Evolutionary conservation across 2,113 vertebrate genomes (phyloP).

Genomic region (Chloroceryle aenea): DNA sequence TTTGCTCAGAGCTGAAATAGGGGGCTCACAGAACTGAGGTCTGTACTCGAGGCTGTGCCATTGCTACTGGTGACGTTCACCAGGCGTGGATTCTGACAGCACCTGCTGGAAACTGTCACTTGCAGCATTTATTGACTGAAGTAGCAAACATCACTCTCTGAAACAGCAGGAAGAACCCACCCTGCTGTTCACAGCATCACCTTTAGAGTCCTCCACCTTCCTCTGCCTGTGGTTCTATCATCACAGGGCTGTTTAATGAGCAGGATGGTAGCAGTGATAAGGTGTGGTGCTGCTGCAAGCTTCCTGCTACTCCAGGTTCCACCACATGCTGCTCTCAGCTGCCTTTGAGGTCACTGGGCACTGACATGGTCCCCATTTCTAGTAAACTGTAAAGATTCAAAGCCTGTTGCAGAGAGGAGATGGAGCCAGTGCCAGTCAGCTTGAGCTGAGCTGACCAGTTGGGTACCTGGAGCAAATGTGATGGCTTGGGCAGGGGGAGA

Average conservation of each 20-base stretch:
- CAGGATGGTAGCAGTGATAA: not conserved
- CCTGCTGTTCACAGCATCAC: not conserved
- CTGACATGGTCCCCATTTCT: accelerated
- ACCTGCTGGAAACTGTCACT: not conserved
- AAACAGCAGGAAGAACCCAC: not conserved
- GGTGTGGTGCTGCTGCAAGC: not conserved
- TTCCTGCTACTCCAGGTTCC: accelerated
- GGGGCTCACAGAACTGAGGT: not conserved
- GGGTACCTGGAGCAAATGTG: not conserved
- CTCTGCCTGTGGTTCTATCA: not conserved
- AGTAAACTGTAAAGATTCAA: not conserved
- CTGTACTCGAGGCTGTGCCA: not conserved
- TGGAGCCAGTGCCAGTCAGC: accelerated
- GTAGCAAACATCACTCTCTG: not conserved
- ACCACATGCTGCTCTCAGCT: not conserved
- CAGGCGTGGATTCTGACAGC: not conserved
- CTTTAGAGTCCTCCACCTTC: not conserved
- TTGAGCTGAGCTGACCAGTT: not conserved
- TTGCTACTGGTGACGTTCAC: not conserved
- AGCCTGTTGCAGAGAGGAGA: not conserved
- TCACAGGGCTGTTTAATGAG: not conserved
- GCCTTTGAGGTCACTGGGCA: accelerated
- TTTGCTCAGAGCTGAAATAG: accelerated
- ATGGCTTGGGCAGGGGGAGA: not conserved
- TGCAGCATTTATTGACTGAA: not conserved